Percentiles rank a stretch among this genome's conserved stretches.
Evolutionary conservation across 1,140 invertebrate genomes (phyloP).

Genomic region (Pygmarrhopalites habei): DNA sequence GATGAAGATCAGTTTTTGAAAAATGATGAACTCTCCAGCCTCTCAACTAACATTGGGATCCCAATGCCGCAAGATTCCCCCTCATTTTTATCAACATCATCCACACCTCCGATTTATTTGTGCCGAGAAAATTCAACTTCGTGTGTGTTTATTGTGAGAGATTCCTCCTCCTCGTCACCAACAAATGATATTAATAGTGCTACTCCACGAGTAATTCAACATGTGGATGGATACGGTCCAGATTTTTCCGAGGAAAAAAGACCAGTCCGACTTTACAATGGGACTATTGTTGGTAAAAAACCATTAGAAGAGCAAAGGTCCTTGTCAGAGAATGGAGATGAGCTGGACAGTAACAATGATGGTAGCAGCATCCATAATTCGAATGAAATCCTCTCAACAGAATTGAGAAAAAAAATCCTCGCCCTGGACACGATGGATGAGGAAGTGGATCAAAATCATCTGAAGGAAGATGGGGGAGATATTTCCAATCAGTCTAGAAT

Average conservation of each 20-base stretch:
- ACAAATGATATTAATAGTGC: neutral
- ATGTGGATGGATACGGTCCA: neutral
- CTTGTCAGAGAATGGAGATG: neutral
- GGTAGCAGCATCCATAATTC: no score
- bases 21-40: no score
- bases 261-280: slow-evolving; percentile 11
- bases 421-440: neutral
- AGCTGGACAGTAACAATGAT: neutral
- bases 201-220: no score
- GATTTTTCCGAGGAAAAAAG: slow-evolving; percentile 20
- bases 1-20: no score
- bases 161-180: neutral
- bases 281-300: slow-evolving; percentile 14
- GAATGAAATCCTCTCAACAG: neutral
- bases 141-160: neutral
- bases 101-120: slow-evolving; percentile 14
- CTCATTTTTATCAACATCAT: no score
- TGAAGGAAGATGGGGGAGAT: neutral
- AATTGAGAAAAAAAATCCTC: neutral
- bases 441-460: neutral
- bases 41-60: no score
- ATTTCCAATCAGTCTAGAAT: slow-evolving; percentile 5
- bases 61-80: no score
- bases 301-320: neutral
- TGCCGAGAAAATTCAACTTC: slow-evolving; percentile 1